phyloP scores from a whole-genome alignment of 2,113 vertebrate genomes.

The Cololabis saira region DNA sequence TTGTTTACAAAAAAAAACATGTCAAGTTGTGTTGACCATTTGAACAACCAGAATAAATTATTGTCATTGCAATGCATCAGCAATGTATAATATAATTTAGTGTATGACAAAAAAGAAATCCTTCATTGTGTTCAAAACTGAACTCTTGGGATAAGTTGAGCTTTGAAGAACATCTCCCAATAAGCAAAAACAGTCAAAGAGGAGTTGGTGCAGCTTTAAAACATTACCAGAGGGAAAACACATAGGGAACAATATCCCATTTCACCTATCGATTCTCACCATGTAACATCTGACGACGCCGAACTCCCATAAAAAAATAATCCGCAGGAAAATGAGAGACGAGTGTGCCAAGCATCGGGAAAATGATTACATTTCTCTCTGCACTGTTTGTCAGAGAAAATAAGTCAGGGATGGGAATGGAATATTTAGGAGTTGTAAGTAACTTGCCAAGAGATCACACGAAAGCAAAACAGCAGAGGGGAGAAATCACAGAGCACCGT shows the following conservation, averaged over 20 bases:
- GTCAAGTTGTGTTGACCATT: constrained; percentile 15
- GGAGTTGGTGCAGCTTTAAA: constrained; percentile 30
- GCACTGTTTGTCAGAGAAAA: constrained; percentile 57
- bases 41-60: constrained; percentile 8
- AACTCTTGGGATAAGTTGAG: constrained; percentile 35
- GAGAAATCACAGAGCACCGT: constrained; percentile 48
- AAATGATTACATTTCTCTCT: constrained; percentile 58
- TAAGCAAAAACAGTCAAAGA: constrained; percentile 16
- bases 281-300: constrained; percentile 51
- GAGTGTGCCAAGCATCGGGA: constrained; percentile 53
- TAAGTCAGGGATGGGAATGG: constrained; percentile 53
- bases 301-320: constrained; percentile 60
- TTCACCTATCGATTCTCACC: constrained; percentile 39
- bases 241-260: constrained; percentile 18
- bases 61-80: constrained; percentile 18
- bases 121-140: background rate
- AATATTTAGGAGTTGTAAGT: constrained; percentile 71
- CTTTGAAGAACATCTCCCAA: background rate
- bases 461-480: constrained; percentile 42
- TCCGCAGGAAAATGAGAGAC: constrained; percentile 68
- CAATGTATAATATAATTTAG: constrained; percentile 34
- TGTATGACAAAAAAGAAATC: constrained; percentile 13
- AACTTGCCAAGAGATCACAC: constrained; percentile 62
- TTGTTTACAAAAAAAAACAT: constrained; percentile 18
- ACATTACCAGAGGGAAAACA: constrained; percentile 37